Percentiles rank a stretch among this genome's conserved stretches.
These are phyloP conservation scores for Amyelois transitella DNA, from an alignment of 1,140 invertebrate genomes.

Conservation along the genomic window DNA sequence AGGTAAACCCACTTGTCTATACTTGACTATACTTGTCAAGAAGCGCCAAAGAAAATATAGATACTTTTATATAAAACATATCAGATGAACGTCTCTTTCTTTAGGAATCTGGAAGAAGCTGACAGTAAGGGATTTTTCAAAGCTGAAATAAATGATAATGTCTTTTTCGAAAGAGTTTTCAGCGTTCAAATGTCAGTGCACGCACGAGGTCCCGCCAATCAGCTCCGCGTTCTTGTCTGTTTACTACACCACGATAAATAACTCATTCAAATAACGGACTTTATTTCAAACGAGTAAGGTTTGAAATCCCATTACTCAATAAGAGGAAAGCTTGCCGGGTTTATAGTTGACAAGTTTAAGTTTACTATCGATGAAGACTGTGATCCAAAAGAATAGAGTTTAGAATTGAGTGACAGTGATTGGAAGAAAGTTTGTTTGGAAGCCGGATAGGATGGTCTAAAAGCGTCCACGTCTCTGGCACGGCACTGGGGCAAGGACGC, in stretches of 20 bases:
- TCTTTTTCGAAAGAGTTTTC: constrained; percentile 33
- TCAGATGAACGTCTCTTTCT: too few species aligned
- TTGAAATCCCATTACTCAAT: constrained; percentile 19
- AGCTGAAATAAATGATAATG: constrained; percentile 18
- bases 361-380: background rate
- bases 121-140: constrained; percentile 6
- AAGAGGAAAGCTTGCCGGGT: constrained; percentile 28
- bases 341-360: constrained; percentile 20
- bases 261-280: background rate
- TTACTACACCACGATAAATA: constrained; percentile 11
- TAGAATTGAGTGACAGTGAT: constrained; percentile 27
- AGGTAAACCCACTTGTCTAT: too few species aligned
- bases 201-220: constrained; percentile 27
- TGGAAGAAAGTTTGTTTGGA: constrained; percentile 49
- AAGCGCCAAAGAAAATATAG: too few species aligned
- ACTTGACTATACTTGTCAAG: too few species aligned
- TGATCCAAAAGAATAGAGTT: background rate
- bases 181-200: constrained; percentile 56
- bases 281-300: constrained; percentile 23
- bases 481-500: constrained; percentile 68
- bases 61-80: too few species aligned
- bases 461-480: constrained; percentile 61
- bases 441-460: constrained; percentile 57
- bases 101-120: too few species aligned
- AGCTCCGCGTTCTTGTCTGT: constrained; percentile 40